These are phyloP conservation scores for Lepas anatifera DNA, from an alignment of 2,888 invertebrate genomes.

Conservation along the genomic window DNA sequence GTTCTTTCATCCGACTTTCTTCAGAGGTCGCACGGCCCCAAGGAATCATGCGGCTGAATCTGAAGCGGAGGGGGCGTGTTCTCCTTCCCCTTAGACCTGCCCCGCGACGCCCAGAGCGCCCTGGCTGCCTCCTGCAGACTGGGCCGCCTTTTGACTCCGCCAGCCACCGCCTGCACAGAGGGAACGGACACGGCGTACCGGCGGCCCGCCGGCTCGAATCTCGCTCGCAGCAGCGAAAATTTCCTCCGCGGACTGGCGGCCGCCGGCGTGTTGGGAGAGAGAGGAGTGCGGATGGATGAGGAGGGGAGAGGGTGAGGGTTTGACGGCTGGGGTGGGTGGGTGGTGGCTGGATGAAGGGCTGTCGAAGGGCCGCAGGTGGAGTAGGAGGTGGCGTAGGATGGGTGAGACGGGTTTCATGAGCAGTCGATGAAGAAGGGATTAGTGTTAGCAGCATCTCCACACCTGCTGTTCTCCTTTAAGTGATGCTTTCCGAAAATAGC, in stretches of 20 bases:
- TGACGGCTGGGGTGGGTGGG: neutral
- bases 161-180: neutral
- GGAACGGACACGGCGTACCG: neutral
- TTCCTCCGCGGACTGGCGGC: slow-evolving; percentile 9
- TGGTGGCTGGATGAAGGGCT: too few species aligned
- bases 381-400: too few species aligned
- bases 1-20: too few species aligned
- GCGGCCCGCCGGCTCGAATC: slow-evolving; percentile 5
- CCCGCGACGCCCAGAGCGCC: neutral
- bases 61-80: neutral
- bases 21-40: too few species aligned
- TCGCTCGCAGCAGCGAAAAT: slow-evolving; percentile 13
- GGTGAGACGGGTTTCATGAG: too few species aligned
- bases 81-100: neutral
- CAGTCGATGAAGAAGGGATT: too few species aligned
- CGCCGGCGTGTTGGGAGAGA: neutral
- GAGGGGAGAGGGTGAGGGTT: neutral
- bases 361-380: too few species aligned
- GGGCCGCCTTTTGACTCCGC: neutral
- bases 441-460: neutral
- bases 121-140: neutral
- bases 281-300: neutral
- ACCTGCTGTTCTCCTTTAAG: too few species aligned
- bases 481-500: too few species aligned
- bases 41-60: too few species aligned